phyloP scores from a whole-genome alignment of 1,140 invertebrate species.

The Drosophila murphyi region DNA sequence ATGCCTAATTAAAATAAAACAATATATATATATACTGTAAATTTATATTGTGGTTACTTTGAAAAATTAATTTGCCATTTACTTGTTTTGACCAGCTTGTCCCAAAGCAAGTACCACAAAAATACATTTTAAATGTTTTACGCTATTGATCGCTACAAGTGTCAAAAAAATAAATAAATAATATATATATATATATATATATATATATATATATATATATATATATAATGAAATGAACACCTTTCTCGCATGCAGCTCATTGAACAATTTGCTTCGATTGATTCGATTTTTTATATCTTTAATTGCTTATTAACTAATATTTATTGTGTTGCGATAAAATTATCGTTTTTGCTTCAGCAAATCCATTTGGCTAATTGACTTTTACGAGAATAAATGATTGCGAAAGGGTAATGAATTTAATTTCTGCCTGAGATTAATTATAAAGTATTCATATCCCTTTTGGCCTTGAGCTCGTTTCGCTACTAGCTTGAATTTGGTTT shows the following conservation, averaged over 20 bases:
- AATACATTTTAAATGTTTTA: constrained; percentile 1
- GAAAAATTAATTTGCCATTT: background rate
- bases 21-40: constrained; percentile 9
- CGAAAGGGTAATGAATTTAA: constrained; percentile 35
- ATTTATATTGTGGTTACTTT: background rate
- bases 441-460: constrained; percentile 5
- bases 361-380: constrained; percentile 62
- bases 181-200: too few species aligned
- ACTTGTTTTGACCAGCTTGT: background rate
- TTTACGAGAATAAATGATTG: constrained; percentile 66
- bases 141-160: background rate
- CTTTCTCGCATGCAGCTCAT: constrained; percentile 33
- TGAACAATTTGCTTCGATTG: constrained; percentile 57
- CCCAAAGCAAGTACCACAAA: background rate
- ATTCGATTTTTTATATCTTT: constrained; percentile 13
- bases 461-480: constrained; percentile 29
- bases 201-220: too few species aligned
- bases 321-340: constrained; percentile 45
- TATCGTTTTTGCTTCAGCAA: constrained; percentile 46
- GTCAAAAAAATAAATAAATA: too few species aligned
- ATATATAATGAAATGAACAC: too few species aligned
- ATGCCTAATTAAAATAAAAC: constrained; percentile 18
- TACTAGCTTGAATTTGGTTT: constrained; percentile 45
- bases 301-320: constrained; percentile 36
- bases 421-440: constrained; percentile 57